phyloP scores from a whole-genome alignment of 2,888 invertebrate genomes.

The Zygaena filipendulae region DNA sequence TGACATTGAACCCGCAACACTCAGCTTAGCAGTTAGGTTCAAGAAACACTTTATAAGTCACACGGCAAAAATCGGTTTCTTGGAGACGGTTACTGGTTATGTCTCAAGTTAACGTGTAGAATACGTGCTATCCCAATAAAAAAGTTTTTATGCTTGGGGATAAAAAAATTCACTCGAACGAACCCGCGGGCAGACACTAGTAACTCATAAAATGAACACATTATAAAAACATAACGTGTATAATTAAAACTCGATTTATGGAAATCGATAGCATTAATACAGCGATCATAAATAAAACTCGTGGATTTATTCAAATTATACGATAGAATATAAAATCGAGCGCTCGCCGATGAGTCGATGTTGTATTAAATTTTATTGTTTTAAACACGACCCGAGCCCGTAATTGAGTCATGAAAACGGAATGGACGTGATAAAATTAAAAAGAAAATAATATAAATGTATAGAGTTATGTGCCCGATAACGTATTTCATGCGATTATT shows the following conservation, averaged over 20 bases:
- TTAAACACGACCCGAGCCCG: conserved; percentile 21
- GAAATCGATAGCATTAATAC: conserved; percentile 37
- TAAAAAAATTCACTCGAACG: background rate
- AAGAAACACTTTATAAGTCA: too few relatives aligned
- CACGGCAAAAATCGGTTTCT: too few relatives aligned
- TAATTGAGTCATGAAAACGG: conserved; percentile 40
- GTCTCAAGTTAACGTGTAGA: conserved; percentile 1
- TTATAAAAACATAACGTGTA: conserved; percentile 25
- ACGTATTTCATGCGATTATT: too few relatives aligned
- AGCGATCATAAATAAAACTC: conserved; percentile 33
- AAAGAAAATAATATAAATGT: too few relatives aligned
- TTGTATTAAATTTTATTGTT: conserved; percentile 38
- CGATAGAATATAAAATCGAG: conserved; percentile 23
- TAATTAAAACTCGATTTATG: conserved; percentile 41
- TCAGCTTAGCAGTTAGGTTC: too few relatives aligned
- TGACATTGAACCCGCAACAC: too few relatives aligned
- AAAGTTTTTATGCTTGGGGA: too few relatives aligned
- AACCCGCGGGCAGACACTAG: conserved; percentile 2
- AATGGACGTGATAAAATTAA: conserved; percentile 23
- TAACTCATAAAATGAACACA: conserved; percentile 12
- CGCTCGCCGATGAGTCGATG: conserved; percentile 20
- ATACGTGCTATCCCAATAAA: too few relatives aligned
- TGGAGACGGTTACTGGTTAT: too few relatives aligned
- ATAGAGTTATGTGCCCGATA: too few relatives aligned
- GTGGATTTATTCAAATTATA: conserved; percentile 28